A percentile compares a stretch with the other conserved stretches of the same genome.
phyloP scores from a whole-genome alignment of 2,797 vertebrate genomes.

The Tokudaia muenninki region DNA sequence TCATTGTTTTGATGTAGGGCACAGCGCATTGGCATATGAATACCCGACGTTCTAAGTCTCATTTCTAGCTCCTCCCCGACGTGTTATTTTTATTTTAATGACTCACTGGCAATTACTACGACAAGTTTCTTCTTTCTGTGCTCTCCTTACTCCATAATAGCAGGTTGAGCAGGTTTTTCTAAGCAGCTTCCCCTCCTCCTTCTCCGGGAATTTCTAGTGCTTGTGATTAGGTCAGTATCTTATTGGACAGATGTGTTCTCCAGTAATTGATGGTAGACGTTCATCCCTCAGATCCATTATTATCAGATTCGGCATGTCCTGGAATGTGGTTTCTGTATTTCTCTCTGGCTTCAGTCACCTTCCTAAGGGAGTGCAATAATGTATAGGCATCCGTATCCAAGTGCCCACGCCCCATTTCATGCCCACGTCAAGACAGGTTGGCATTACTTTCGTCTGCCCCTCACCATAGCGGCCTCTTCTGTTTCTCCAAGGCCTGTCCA shows the following conservation, averaged over 20 bases:
- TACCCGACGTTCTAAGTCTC: background rate
- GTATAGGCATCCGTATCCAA: background rate
- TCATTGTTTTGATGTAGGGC: background rate
- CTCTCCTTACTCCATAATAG: slow-evolving; percentile 1
- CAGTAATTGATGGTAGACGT: background rate
- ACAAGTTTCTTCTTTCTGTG: slow-evolving; percentile 23
- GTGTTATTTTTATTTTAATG: slow-evolving; percentile 59
- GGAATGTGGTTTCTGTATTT: background rate
- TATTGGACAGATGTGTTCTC: background rate
- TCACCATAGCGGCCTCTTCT: slow-evolving; percentile 13
- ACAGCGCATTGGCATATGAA: background rate
- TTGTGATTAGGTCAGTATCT: slow-evolving; percentile 21
- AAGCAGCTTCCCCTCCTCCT: background rate
- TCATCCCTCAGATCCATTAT: slow-evolving; percentile 2
- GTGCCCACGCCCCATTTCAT: background rate
- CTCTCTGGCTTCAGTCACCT: background rate
- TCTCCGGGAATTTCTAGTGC: background rate
- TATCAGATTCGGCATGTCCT: background rate
- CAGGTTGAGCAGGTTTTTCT: slow-evolving; percentile 63
- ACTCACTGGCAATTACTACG: slow-evolving; percentile 46
- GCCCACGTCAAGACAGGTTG: background rate
- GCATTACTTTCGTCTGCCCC: background rate
- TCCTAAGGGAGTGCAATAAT: background rate
- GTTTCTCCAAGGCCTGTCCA: background rate
- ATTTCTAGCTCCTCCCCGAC: background rate